A percentile compares a stretch with the other conserved stretches of the same genome.
Evolutionary conservation across 2,113 vertebrate species (phyloP).

Genomic region (Polypterus senegalus): DNA sequence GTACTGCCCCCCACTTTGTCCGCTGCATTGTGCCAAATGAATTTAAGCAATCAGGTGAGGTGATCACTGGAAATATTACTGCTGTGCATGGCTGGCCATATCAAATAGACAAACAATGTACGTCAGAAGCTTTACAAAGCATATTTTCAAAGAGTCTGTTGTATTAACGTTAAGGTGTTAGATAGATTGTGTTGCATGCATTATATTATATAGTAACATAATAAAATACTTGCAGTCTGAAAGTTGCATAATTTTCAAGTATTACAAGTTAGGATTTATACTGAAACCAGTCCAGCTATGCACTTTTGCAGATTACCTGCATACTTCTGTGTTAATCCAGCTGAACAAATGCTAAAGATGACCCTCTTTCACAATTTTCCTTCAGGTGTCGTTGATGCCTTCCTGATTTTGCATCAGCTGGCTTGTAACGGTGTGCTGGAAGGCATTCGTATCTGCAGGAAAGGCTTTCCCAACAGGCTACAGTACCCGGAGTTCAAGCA

Average conservation of each 20-base stretch:
- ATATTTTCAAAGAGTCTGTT: background rate
- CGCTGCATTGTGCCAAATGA: conserved; percentile 25
- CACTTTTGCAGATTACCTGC: background rate
- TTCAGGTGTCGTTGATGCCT: conserved; percentile 27
- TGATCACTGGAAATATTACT: accelerated
- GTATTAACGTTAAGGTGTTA: too few species aligned
- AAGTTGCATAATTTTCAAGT: too few species aligned
- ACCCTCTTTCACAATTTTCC: background rate
- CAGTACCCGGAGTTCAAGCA: conserved; percentile 35
- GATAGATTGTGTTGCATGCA: too few species aligned
- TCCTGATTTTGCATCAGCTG: conserved; percentile 31
- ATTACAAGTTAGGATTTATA: background rate
- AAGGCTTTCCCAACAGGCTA: conserved; percentile 36
- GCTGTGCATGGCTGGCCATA: background rate
- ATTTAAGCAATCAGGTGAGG: conserved; percentile 22
- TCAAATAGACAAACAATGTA: background rate
- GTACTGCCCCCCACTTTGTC: conserved; percentile 26
- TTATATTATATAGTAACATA: too few species aligned
- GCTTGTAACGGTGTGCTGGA: conserved; percentile 31
- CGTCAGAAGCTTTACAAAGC: background rate
- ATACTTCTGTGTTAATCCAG: background rate
- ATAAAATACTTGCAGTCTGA: too few species aligned
- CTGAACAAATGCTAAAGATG: background rate
- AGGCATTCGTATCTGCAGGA: conserved; percentile 35
- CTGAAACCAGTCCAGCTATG: background rate